Percentiles rank a stretch among this genome's conserved stretches.
These are phyloP conservation scores for Acanthosepion pharaonis DNA, from an alignment of 2,888 invertebrate genomes.

Conservation along the genomic window DNA sequence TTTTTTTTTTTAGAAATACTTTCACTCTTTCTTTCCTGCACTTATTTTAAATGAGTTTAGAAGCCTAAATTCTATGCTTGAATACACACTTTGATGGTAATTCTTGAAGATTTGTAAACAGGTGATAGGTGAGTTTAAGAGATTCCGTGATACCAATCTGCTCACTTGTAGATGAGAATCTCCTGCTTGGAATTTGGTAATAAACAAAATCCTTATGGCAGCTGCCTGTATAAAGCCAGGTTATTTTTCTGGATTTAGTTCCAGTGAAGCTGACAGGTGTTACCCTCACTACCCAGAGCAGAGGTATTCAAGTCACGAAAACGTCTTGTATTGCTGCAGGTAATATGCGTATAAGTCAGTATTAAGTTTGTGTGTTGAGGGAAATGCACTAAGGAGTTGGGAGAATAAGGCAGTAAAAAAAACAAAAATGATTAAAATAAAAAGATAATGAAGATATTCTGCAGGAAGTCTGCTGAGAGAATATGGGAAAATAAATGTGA, in stretches of 20 bases:
- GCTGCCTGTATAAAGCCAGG: background rate
- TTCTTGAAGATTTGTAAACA: background rate
- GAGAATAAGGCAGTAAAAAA: background rate
- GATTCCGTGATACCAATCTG: background rate
- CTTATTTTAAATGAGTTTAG: no score
- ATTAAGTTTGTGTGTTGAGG: no score
- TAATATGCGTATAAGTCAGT: background rate
- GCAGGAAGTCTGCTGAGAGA: background rate
- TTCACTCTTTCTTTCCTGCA: no score
- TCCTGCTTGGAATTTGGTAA: background rate
- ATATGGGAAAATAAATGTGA: no score
- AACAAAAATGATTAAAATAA: no score
- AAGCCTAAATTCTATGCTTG: background rate
- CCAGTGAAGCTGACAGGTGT: background rate
- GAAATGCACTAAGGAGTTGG: background rate
- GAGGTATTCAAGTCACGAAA: background rate
- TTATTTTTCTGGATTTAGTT: background rate
- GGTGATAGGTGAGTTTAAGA: constrained; percentile 8
- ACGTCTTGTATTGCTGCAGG: background rate
- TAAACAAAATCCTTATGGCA: background rate
- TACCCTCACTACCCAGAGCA: background rate
- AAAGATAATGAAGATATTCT: background rate
- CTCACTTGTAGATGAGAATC: background rate
- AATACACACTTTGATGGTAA: background rate
- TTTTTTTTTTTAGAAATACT: no score